A percentile compares a stretch with the other conserved stretches of the same genome.
Conservation (phyloP, 2,797 vertebrate species). For the Rhinogobio ventralis region DNA sequence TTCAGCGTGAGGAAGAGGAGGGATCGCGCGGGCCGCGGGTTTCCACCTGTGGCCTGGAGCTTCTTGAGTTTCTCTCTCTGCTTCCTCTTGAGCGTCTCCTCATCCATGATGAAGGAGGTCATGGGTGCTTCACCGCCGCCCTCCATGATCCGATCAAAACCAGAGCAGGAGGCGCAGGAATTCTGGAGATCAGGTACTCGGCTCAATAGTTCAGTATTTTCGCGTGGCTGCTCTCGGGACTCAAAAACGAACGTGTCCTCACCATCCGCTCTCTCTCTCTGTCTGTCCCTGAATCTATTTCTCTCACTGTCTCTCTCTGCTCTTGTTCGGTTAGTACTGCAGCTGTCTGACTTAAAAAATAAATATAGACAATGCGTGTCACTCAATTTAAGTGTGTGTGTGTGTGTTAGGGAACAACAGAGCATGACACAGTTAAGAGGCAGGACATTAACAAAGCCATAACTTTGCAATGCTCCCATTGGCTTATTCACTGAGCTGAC, state of each 20-base stretch:
- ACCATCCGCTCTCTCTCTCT: conserved; percentile 21
- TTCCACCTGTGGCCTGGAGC: conserved; percentile 80
- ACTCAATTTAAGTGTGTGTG: conserved; percentile 31
- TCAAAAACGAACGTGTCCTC: not conserved
- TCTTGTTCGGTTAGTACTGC: conserved; percentile 63
- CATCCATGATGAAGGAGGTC: conserved; percentile 81
- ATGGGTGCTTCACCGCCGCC: conserved; percentile 68
- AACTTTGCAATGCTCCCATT: not conserved
- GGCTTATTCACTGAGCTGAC: conserved; percentile 1
- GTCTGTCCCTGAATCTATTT: conserved; percentile 45
- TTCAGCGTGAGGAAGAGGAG: conserved; percentile 87
- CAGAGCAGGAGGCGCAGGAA: conserved; percentile 9
- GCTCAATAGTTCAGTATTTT: not conserved
- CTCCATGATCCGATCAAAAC: conserved; percentile 76
- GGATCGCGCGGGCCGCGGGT: conserved; percentile 86
- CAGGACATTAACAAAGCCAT: not conserved
- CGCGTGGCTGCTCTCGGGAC: not conserved
- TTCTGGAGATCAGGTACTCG: conserved; percentile 20
- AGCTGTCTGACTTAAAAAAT: conserved; percentile 72
- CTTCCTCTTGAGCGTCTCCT: conserved; percentile 85
- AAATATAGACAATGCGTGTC: conserved; percentile 79
- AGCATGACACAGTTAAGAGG: not conserved
- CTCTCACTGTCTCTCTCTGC: conserved; percentile 37
- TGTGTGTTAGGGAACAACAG: conserved; percentile 5
- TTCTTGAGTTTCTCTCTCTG: conserved; percentile 86